phyloP scores from a whole-genome alignment of 2,113 vertebrate species.

The Recurvirostra avosetta region DNA sequence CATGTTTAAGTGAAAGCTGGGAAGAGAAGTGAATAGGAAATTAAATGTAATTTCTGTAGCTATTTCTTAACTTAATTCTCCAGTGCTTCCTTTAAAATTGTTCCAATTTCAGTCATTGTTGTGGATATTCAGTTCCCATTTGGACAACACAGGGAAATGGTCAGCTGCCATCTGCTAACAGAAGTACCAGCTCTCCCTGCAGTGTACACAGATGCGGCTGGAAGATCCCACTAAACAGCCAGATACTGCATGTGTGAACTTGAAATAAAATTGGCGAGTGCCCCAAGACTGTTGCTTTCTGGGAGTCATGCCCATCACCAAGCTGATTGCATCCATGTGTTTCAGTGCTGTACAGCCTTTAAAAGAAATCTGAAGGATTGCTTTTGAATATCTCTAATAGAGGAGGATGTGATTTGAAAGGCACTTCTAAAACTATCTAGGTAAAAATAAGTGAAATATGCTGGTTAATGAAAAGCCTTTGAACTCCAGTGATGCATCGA shows the following conservation, averaged over 20 bases:
- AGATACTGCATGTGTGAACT: background rate
- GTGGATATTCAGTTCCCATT: conserved; percentile 1
- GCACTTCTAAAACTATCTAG: background rate
- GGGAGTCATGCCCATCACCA: background rate
- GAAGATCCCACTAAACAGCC: background rate
- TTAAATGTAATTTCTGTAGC: background rate
- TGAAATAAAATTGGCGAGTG: background rate
- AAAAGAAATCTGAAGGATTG: background rate
- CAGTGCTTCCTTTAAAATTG: background rate
- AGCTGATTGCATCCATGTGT: background rate
- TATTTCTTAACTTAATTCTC: conserved; percentile 18
- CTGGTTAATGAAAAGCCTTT: conserved; percentile 29
- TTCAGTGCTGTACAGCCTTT: background rate
- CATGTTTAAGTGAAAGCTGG: background rate
- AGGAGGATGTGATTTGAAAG: conserved; percentile 1
- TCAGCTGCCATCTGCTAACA: conserved; percentile 27
- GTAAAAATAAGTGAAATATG: conserved; percentile 35
- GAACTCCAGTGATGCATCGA: background rate
- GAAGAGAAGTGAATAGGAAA: background rate
- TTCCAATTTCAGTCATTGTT: conserved; percentile 5
- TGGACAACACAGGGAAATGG: background rate
- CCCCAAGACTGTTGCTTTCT: background rate
- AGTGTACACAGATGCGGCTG: background rate
- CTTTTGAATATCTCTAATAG: background rate
- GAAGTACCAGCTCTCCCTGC: background rate